phyloP scores from a whole-genome alignment of 2,888 invertebrate genomes.

The Drosophila prolongata region DNA sequence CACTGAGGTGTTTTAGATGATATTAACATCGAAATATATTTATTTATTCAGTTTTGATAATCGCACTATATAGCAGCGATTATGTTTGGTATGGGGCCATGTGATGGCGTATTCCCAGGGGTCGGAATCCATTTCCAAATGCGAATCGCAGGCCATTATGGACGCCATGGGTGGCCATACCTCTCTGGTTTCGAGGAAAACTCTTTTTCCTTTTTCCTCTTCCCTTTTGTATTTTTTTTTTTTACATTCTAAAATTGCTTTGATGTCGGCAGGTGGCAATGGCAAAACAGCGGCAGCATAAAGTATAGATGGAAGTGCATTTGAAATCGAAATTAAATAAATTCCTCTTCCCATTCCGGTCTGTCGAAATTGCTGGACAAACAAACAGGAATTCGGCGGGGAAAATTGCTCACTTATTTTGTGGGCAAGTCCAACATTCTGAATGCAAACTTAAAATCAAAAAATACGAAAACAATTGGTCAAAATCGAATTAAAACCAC shows the following conservation, averaged over 20 bases:
- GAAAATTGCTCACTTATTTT: background rate
- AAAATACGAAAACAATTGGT: constrained; percentile 5
- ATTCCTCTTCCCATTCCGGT: constrained; percentile 12
- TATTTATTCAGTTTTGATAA: constrained; percentile 38
- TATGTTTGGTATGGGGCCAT: constrained; percentile 32
- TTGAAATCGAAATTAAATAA: constrained; percentile 11
- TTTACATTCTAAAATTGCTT: constrained; percentile 16
- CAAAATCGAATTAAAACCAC: constrained; percentile 14
- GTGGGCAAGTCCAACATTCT: background rate
- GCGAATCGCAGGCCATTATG: constrained; percentile 47
- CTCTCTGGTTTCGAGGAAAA: constrained; percentile 6
- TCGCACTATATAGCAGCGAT: constrained; percentile 12
- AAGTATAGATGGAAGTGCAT: constrained; percentile 12
- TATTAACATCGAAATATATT: constrained; percentile 25
- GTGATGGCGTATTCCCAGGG: constrained; percentile 10
- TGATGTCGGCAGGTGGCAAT: constrained; percentile 37
- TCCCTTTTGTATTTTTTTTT: background rate
- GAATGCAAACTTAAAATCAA: background rate
- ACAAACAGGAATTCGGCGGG: constrained; percentile 1
- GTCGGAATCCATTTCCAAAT: constrained; percentile 25
- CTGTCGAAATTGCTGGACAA: constrained; percentile 4
- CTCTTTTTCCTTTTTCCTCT: constrained; percentile 9
- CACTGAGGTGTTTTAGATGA: constrained; percentile 14
- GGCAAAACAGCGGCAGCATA: constrained; percentile 4
- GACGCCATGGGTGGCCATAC: constrained; percentile 55